Evolutionary conservation across 1,140 invertebrate genomes (phyloP).

Genomic region (Samia ricini): DNA sequence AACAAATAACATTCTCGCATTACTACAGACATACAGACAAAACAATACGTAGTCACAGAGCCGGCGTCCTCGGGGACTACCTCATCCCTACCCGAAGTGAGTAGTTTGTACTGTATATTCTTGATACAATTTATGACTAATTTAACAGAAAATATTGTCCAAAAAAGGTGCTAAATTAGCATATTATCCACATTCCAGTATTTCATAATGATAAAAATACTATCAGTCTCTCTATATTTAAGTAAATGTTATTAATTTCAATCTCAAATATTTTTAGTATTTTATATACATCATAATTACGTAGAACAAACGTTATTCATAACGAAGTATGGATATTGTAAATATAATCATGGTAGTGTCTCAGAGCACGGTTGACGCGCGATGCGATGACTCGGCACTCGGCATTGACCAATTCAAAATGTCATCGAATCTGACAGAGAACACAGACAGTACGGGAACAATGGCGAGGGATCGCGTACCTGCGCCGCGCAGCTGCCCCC

Average conservation of each 20-base stretch:
- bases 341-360: not conserved
- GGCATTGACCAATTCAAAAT: slow-evolving; percentile 5
- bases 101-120: no score
- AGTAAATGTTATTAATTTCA: no score
- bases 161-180: no score
- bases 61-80: not conserved
- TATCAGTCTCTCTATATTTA: no score
- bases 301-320: no score
- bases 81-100: no score
- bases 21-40: not conserved
- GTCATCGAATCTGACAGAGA: not conserved
- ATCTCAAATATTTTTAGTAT: no score
- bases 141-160: no score
- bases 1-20: not conserved
- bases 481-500: slow-evolving; percentile 6
- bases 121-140: no score
- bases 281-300: no score
- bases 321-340: not conserved
- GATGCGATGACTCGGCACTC: slow-evolving; percentile 8
- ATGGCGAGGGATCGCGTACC: slow-evolving; percentile 12
- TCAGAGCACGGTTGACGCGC: not conserved
- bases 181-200: no score
- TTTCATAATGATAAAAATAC: no score
- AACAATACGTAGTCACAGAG: not conserved
- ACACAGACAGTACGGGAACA: slow-evolving; percentile 10